Base-by-base conservation (phyloP, 2,113 vertebrate genomes). In the Empidonax traillii region DNA sequence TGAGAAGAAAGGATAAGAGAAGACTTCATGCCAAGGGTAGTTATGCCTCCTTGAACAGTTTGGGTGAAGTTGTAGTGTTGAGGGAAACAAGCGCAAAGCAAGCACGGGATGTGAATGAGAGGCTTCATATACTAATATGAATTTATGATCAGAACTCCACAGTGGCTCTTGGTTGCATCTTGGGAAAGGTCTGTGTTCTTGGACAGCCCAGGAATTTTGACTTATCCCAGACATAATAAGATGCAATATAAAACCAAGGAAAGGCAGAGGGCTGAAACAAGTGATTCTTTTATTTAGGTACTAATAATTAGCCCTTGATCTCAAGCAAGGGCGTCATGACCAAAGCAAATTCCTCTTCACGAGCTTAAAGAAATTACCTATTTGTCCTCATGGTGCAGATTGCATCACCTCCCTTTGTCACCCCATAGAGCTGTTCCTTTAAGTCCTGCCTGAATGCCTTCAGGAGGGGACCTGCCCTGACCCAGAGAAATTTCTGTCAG, bases 121-220 rank as follows among this genome's bases (percentile, higher is more conserved):
- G 9, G 39, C 47, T 79, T 1, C 2, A 3, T 28, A 25, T 21
- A 43, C 11, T 28, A 1, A 2, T 23, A 4, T 27, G 10, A 35
- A 7, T 79, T 74, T 65, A 39, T 52, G 59, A 24, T 16, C 63
- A 72, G 83, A 76, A 65, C 30, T 61, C 49, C 41, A 31, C 35
- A 16, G 44, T 44, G 37, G 27, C 22, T 31, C 12, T 35, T 43
- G 30, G 10, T 23, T 77, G 37, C 10, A 8, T 61, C 65, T 39
- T 69, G 35, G 33, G 51, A 65, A 85, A 79, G 14, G 8, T 61
- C 10, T 52, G 0, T 80, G 44, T 93, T 86, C 49, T 72, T n/a
- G 71, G 37, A 31, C 63, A 83, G 72, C n/a, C 20, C 28, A 68
- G 49, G 33, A 83, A 49, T 90, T 37, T 83, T 49, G 65, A 0